Conservation (phyloP, 2,113 vertebrate genomes). For the Sus scrofa region T2T-Sscrofa CM000815.6:124179501-124180000, state of each 20-base stretch:
- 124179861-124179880: neutral
- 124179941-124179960: conserved; percentile 47
- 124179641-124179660: neutral
- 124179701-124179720: neutral
- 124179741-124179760: neutral
- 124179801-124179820: neutral
- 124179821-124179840: neutral
- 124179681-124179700: neutral
- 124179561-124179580: neutral
- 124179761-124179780: neutral
- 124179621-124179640: conserved; percentile 13
- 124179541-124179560: neutral
- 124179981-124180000: neutral
- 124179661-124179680: neutral
- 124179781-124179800: neutral
- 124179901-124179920: neutral
- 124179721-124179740: neutral
- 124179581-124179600: neutral
- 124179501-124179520: neutral
- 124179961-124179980: neutral
- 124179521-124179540: neutral
- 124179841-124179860: neutral
- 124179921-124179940: neutral
- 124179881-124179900: neutral
- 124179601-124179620: neutral